Base-by-base conservation (phyloP, 2,113 vertebrate genomes). In the Tachycineta bicolor region DNA sequence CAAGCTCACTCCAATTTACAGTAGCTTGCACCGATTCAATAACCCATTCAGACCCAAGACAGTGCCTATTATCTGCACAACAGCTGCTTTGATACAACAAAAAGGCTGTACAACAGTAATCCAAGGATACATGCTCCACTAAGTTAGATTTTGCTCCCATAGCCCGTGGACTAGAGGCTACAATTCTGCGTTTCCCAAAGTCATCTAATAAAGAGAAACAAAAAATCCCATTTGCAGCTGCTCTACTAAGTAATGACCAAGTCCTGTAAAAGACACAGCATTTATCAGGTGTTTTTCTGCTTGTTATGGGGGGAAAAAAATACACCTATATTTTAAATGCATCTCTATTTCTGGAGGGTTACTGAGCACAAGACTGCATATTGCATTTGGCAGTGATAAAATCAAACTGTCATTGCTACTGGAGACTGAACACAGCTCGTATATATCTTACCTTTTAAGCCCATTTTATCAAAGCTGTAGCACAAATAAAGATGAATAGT, bases 401-500 rank as follows among this genome's bases (percentile, higher is more conserved):
- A 86, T 85, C 93, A 78, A 63, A 34, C 84, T 89, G 82, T 79
- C 79, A 49, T 2, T 92, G 85, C 93, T 64, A 16, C 91, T 75
- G 77, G 50, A 89, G 83, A 52, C 87, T 46, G 88, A 95, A 86
- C 76, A 64, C 62, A 34, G 93, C 84, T 96, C 53, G 2, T 75
- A 76, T 80, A 78, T 79, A 84, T 94, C 85, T 93, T 68, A 81
- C 87, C 91, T 94, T 91, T 96, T 92, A 83, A 94, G 87, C 91
- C 65, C n/a, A 50, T 83, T 89, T 71, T 86, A 59, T 86, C 12
- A 11, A 69, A 63, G 88, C 92, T 75, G 73, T 90, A 95, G 89
- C 88, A 94, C 92, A 96, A 96, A 97, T 95, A 95, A 97, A 97
- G 96, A 98, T 90, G 81, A 97, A 97, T 95, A 44, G 67, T 90